Base-by-base conservation (phyloP, 2,113 vertebrate genomes). In the Bagarius yarrelli region DNA sequence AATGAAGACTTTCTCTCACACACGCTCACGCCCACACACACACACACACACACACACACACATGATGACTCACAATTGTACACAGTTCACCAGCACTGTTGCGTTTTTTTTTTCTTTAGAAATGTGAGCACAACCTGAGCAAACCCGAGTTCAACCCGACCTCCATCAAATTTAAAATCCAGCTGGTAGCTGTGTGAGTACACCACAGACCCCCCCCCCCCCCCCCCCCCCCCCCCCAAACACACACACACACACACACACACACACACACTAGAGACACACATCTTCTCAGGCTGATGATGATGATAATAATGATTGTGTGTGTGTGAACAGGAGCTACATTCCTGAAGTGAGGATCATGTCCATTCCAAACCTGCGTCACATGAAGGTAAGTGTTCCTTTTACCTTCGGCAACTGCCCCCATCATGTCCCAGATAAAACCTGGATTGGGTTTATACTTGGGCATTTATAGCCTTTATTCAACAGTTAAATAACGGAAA, bases 111-210 rank as follows among this genome's bases (percentile, higher is more conserved):
- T 86, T 23, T 81, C 85, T 80, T 36, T 89, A 99, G 98, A 98
- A 96, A 95, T 99, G 98, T 88, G 98, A 99, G 88, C 98, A 99
- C 91, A 99, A 99, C 89, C 89, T 99, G 92, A 99, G 97, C 93
- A 99, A 99, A 85, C 98, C 98, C 15, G 97, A 99, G 88, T 99
- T 99, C 89, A 99, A 99, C 88, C 98, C 98, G 50, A 99, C 97
- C 15, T 99, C 98, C 75, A 99, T 99, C 87, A 99, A 98, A 93
- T 99, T 99, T 91, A 99, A 99, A 93, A 99, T 99, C 81, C 98
- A 99, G 84, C 91, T 99, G 88, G 98, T 98, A 87, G 98, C 98
- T 87, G 93, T 99, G 98, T 99, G 89, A 98, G 97, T 98, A n/a
- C 15, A 53, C 23, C 67, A 19, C 3, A 71, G 8, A 40, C 18